A percentile compares a stretch with the other conserved stretches of the same genome.
Conservation (phyloP, 2,113 vertebrate genomes). For the Gnathonemus echidnorhynchus region DNA sequence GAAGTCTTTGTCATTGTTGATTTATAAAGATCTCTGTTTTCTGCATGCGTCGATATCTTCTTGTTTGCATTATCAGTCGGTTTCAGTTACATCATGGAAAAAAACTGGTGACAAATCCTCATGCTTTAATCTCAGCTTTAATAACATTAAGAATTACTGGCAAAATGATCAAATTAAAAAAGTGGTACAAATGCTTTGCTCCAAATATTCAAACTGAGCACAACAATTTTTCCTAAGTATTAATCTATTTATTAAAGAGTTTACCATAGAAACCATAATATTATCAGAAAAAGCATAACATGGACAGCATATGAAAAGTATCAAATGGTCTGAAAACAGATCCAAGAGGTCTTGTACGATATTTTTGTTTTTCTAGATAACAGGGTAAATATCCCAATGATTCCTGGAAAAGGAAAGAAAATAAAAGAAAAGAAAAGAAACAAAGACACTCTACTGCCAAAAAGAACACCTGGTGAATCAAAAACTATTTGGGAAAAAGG, state of each 20-base stretch:
- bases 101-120: background rate
- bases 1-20: background rate
- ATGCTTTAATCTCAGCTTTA: background rate
- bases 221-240: background rate
- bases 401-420: slow-evolving; percentile 6
- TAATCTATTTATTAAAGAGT: background rate
- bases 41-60: background rate
- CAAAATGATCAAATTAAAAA: background rate
- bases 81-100: background rate
- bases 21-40: background rate
- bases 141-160: background rate
- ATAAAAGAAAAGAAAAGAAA: background rate
- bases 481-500: background rate
- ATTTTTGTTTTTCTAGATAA: slow-evolving; percentile 3
- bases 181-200: background rate
- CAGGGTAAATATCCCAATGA: background rate
- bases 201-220: background rate
- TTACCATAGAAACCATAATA: background rate
- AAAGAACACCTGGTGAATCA: background rate
- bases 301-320: background rate
- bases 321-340: background rate
- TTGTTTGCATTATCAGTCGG: background rate
- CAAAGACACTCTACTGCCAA: background rate
- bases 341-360: background rate
- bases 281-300: background rate